Percentiles rank a stretch among this genome's conserved stretches.
Conservation (phyloP, 2,113 vertebrate genomes). For the Helogale parvula region DNA sequence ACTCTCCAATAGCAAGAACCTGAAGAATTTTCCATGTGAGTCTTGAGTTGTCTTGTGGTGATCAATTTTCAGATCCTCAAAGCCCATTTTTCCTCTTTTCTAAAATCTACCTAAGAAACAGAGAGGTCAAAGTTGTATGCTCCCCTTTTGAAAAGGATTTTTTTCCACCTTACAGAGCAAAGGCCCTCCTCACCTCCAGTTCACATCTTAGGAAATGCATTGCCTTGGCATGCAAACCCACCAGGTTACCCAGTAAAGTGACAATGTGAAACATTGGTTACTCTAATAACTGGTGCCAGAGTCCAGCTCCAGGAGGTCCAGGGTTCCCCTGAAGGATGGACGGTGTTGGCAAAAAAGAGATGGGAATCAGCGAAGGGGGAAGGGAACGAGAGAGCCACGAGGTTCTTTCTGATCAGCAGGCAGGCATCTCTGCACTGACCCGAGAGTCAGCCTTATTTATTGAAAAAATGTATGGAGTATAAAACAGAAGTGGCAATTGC, state of each 20-base stretch:
- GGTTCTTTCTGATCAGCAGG: no score
- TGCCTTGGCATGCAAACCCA: not conserved
- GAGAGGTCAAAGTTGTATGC: not conserved
- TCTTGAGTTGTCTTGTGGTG: not conserved
- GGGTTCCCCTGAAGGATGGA: no score
- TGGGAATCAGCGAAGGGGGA: no score
- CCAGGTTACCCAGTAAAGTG: not conserved
- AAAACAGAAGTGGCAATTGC: no score
- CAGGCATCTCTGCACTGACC: no score
- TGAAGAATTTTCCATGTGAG: not conserved
- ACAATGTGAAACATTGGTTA: not conserved
- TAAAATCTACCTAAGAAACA: not conserved
- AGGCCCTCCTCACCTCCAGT: not conserved
- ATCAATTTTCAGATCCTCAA: conserved; percentile 6
- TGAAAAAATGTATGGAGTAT: no score
- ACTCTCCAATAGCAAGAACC: not conserved
- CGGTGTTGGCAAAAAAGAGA: no score
- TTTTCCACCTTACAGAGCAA: not conserved
- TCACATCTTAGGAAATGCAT: not conserved
- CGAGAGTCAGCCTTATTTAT: no score
- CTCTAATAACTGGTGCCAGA: no score
- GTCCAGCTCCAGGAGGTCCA: no score
- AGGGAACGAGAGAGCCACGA: no score
- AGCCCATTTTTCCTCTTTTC: not conserved
- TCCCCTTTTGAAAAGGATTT: not conserved